Conservation (phyloP, 2,797 vertebrate species). For the Threskiornis aethiopicus region DNA sequence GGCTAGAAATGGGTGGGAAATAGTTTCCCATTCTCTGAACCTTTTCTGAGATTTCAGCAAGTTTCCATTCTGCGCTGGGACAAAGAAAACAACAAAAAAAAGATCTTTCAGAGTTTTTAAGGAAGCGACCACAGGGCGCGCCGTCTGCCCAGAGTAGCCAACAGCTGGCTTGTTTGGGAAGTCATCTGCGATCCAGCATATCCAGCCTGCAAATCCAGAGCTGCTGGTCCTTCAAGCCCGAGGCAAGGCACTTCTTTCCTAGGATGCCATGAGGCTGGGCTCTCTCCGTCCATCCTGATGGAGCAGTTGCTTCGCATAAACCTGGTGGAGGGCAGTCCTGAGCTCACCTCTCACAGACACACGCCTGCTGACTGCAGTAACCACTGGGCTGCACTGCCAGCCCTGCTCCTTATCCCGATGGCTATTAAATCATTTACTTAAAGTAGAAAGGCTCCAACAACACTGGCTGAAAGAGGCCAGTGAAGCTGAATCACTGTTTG, state of each 20-base stretch:
- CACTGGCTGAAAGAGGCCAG: neutral
- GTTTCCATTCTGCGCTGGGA: constrained; percentile 48
- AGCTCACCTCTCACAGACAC: neutral
- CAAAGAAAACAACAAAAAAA: constrained; percentile 38
- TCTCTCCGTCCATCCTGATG: neutral
- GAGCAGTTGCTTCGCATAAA: neutral
- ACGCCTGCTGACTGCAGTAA: neutral
- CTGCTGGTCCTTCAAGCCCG: neutral
- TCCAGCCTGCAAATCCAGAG: neutral
- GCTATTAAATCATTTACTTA: neutral
- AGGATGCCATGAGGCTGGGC: neutral
- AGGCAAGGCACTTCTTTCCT: neutral
- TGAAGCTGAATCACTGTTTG: constrained; percentile 26
- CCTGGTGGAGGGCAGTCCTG: neutral
- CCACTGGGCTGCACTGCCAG: neutral
- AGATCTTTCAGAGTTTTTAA: neutral
- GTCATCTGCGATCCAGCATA: neutral
- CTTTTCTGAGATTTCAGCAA: constrained; percentile 53
- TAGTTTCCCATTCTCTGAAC: constrained; percentile 29
- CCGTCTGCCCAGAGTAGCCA: neutral
- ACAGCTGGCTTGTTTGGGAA: neutral
- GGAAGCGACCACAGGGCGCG: neutral
- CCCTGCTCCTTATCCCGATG: neutral
- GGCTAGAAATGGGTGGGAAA: constrained; percentile 64
- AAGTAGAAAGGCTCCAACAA: constrained; percentile 5